Evolutionary conservation across 2,113 vertebrate genomes (phyloP), one percentile per base, ranked within the genome.

Genomic region (Salvelinus alpinus): DNA sequence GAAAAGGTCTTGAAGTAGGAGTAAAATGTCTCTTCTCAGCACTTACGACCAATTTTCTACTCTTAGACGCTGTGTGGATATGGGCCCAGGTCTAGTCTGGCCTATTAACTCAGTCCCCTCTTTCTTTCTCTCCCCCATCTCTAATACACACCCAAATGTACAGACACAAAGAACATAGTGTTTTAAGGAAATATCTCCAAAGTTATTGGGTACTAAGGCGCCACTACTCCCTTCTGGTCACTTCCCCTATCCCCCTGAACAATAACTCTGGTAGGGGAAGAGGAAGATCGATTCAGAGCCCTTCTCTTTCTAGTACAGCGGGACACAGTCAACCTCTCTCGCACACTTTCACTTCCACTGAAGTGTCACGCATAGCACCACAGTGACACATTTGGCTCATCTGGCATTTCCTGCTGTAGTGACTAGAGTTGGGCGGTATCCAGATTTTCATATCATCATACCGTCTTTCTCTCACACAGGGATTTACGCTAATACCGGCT

Each of bases 331-430:
- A 72, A n/a, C 64, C 73, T 20, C 44, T 65, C 24, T 27, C 62
- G 71, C 14, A 22, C 83, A 74, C 80, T 90, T 87, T 90, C 88
- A 88, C 85, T 91, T 91, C 88, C 76, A 31, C 27, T 84, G 68
- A 78, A 13, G 1, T 1, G 51, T 54, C 16, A 54, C 1, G 3
- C 51, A 18, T 54, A 18, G 51, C 51, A 54, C 51, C 16, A 18
- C 12, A 14, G 51, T 5, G 51, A 54, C 51, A 54, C 51, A 54
- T 54, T 54, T 18, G 16, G 51, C 51, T 54, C 9, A 44, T 44
- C 8, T 54, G 14, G 14, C 13, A 18, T 54, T 54, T 54, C 51
- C 51, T 54, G 51, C 14, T 1, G 14, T 54, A 54, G 5, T 24
- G n/a, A 62, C 4, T 44, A 44, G 38, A 9, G 38, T 44, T 44